A percentile compares a stretch with the other conserved stretches of the same genome.
Evolutionary conservation across 2,888 invertebrate genomes (phyloP).

Genomic region (Monoplex corrugatus): DNA sequence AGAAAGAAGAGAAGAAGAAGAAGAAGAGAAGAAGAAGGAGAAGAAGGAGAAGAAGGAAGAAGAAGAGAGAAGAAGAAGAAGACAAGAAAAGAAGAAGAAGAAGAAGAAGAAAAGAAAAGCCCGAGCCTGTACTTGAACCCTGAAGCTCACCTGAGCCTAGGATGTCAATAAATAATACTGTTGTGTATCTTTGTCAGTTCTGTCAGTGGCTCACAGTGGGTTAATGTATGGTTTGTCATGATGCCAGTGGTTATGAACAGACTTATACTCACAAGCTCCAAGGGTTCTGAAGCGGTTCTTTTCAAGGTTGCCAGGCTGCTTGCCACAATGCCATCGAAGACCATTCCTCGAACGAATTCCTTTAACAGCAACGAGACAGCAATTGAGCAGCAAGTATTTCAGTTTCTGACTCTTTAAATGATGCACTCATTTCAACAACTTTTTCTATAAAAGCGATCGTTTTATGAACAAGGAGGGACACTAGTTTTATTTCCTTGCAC

Average conservation of each 20-base stretch:
- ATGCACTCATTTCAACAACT: too few species aligned
- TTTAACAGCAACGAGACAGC: neutral
- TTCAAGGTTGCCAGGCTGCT: neutral
- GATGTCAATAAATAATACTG: neutral
- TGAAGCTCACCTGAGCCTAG: neutral
- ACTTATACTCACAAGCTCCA: conserved; percentile 1
- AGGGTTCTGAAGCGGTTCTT: neutral
- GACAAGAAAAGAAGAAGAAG: neutral
- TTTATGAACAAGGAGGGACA: too few species aligned
- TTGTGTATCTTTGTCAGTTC: neutral
- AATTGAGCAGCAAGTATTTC: too few species aligned
- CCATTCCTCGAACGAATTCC: neutral
- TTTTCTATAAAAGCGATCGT: too few species aligned
- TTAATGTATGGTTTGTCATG: neutral
- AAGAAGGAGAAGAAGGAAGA: neutral
- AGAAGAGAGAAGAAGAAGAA: neutral
- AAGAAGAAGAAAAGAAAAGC: neutral
- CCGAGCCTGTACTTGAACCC: neutral
- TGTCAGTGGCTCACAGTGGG: neutral
- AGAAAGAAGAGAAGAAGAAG: neutral
- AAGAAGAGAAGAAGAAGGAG: neutral
- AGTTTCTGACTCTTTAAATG: too few species aligned
- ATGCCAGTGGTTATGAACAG: neutral
- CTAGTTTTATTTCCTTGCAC: too few species aligned
- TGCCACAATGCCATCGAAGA: neutral